Base-by-base conservation (phyloP, 2,888 invertebrate genomes). In the Melanostoma scalare region DNA sequence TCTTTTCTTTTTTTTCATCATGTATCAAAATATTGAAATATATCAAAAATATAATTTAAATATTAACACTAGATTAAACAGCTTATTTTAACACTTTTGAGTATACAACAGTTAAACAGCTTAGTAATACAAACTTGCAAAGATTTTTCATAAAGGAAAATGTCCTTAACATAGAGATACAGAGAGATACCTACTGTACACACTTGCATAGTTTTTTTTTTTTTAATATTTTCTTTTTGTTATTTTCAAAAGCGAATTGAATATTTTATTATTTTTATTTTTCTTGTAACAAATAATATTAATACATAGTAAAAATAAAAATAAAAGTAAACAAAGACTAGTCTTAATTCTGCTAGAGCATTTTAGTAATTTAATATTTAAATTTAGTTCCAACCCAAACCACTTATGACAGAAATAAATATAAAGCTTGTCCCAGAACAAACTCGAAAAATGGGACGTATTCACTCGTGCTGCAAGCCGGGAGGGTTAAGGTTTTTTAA, bases 21-120 rank as follows among this genome's bases (percentile, higher is more conserved):
- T 75, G 84, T 84, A 84, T 76, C 80, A 86, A 80, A 85, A 86
- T 86, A 85, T 80, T 85, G 85, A 85, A 84, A 85, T 85, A 85
- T 85, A 80, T 85, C 85, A 85, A 85, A 85, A 80, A 85, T 85
- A 85, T 84, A 84, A 84, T 84, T 84, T 84, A 84, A 84, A 74
- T 84, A 84, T 84, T 84, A 84, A 84, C 74, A 84, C 84, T 84
- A 84, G 79, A 79, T 84, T 79, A 84, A 84, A 78, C 84, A 84
- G 74, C 84, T 82, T 84, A 79, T 61, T 65, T 74, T 84, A 84
- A 84, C 78, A 84, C 60, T 79, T 77, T 76, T 84, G 84, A 84
- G 84, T 84, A 84, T 84, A 84, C 84, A 84, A 84, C 84, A 84
- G 84, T 84, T 74, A 84, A 84, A 79, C 79, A 79, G 71, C 78